A percentile compares a stretch with the other conserved stretches of the same genome.
Conservation (phyloP, 2,797 vertebrate species). For the Darevskia nairensis region DNA sequence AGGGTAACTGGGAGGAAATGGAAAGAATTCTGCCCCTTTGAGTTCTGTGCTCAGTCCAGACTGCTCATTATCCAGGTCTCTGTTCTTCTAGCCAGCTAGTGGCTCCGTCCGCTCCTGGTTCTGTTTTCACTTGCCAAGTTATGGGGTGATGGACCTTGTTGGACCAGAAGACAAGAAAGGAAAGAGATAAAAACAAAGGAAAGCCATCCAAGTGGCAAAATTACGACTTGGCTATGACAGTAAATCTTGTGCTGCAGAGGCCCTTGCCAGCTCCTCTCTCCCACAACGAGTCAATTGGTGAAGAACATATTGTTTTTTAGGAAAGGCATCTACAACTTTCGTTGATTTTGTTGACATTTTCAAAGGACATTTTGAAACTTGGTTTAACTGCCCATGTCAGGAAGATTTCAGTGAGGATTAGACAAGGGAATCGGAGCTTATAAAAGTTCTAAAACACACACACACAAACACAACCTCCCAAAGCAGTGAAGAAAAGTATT, state of each 20-base stretch:
- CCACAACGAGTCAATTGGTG: neutral
- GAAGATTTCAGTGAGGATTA: neutral
- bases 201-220: slow-evolving; percentile 15
- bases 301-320: neutral
- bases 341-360: slow-evolving; percentile 13
- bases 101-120: neutral
- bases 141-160: neutral
- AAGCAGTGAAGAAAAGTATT: neutral
- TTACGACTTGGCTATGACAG: neutral
- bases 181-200: neutral
- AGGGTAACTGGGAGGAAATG: neutral
- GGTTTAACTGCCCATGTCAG: neutral
- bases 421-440: neutral
- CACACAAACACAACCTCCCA: neutral
- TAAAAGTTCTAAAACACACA: too few relatives aligned
- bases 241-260: slow-evolving; percentile 9
- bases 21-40: neutral
- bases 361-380: slow-evolving; percentile 13
- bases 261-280: neutral
- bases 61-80: neutral
- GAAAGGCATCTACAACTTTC: neutral
- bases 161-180: neutral
- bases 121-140: neutral
- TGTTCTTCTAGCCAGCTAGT: neutral
- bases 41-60: neutral